Evolutionary conservation across 2,797 vertebrate genomes (phyloP).

Genomic region (Psittacula derbiana): DNA sequence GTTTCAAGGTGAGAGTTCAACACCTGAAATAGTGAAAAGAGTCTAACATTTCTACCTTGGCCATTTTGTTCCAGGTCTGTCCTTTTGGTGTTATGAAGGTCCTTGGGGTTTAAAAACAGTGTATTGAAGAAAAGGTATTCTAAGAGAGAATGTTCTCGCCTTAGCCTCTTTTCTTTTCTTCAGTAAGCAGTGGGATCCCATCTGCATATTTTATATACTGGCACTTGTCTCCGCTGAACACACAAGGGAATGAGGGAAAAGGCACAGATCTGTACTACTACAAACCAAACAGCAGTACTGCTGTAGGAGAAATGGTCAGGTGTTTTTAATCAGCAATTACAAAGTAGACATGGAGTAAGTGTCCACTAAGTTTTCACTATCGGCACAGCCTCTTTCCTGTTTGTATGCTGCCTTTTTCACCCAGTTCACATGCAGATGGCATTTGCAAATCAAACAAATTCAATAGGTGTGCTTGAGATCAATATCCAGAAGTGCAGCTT

Average conservation of each 20-base stretch:
- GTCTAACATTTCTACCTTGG: not conserved
- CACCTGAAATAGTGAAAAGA: not conserved
- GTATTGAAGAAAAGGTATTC: not conserved
- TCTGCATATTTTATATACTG: not conserved
- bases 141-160: not conserved
- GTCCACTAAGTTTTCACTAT: not conserved
- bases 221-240: not conserved
- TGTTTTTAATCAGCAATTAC: not conserved
- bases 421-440: not conserved
- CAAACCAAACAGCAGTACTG: not conserved
- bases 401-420: not conserved
- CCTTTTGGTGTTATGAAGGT: not conserved
- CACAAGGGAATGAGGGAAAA: not conserved
- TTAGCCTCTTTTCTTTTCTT: not conserved
- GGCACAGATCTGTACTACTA: not conserved
- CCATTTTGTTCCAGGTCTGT: not conserved
- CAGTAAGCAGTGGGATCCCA: not conserved
- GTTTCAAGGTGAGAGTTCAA: not conserved
- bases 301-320: not conserved
- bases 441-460: not conserved
- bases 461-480: not conserved
- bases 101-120: not conserved
- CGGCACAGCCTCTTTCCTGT: not conserved
- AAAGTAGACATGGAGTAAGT: not conserved
- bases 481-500: not conserved